Evolutionary conservation across 1,140 invertebrate species (phyloP).

Genomic region (Neomicropteryx cornuta): DNA sequence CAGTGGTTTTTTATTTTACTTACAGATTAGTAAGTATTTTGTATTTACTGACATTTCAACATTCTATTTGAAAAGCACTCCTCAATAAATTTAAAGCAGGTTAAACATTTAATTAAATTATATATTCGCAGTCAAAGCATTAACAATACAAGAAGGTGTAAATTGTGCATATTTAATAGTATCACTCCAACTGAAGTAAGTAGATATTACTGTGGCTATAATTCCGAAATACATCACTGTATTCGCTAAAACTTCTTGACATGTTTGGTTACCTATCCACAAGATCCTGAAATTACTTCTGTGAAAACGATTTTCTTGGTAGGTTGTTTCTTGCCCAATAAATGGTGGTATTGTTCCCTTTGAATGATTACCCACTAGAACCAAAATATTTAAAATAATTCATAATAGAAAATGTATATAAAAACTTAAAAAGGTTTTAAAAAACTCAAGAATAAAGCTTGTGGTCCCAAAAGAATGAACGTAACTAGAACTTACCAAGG

Average conservation of each 20-base stretch:
- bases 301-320: constrained; percentile 11
- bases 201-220: constrained; percentile 43
- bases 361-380: not conserved
- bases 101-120: constrained; percentile 16
- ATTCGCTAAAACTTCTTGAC: constrained; percentile 24
- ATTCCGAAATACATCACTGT: constrained; percentile 42
- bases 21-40: not conserved
- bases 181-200: constrained; percentile 49
- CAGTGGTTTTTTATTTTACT: not conserved
- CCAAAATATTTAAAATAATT: too few relatives aligned
- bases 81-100: constrained; percentile 4
- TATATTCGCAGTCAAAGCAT: constrained; percentile 34
- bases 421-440: too few relatives aligned
- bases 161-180: constrained; percentile 46
- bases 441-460: too few relatives aligned
- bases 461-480: too few relatives aligned
- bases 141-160: constrained; percentile 51
- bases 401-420: too few relatives aligned
- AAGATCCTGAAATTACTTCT: constrained; percentile 26
- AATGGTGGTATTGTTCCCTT: constrained; percentile 8
- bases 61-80: too few relatives aligned
- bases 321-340: constrained; percentile 11
- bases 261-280: constrained; percentile 14
- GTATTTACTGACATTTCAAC: not conserved
- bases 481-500: too few relatives aligned